phyloP scores from a whole-genome alignment of 1,140 invertebrate genomes.

The Chelonus insularis region DNA sequence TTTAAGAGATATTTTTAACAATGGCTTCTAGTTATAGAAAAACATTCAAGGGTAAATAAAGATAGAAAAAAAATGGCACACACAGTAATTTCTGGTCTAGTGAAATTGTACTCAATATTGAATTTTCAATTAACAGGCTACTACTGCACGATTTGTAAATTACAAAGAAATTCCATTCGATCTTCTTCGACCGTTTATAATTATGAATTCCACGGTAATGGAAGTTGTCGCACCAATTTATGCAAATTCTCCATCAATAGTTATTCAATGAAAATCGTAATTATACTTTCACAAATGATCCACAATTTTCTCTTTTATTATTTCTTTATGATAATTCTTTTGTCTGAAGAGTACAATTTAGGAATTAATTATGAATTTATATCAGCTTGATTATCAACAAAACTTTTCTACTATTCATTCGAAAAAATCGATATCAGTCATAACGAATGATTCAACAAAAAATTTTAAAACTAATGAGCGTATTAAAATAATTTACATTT shows the following conservation, averaged over 20 bases:
- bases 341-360: background rate
- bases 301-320: background rate
- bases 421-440: no score
- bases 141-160: background rate
- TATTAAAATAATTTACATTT: no score
- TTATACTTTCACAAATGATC: background rate
- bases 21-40: no score
- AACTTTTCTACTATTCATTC: no score
- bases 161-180: conserved; percentile 26
- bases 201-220: conserved; percentile 22
- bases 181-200: conserved; percentile 14
- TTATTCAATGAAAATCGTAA: conserved; percentile 2
- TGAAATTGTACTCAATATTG: conserved; percentile 20
- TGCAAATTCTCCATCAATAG: conserved; percentile 22
- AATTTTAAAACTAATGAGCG: no score
- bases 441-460: no score
- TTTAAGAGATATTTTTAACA: no score
- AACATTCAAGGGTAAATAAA: no score
- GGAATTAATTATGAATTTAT: no score
- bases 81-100: conserved; percentile 13
- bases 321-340: background rate
- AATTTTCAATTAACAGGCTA: conserved; percentile 26
- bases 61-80: no score
- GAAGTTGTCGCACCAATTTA: background rate
- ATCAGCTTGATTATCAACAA: no score